Evolutionary conservation across 2,797 vertebrate genomes (phyloP).

Genomic region (Loris lydekkerianus): DNA sequence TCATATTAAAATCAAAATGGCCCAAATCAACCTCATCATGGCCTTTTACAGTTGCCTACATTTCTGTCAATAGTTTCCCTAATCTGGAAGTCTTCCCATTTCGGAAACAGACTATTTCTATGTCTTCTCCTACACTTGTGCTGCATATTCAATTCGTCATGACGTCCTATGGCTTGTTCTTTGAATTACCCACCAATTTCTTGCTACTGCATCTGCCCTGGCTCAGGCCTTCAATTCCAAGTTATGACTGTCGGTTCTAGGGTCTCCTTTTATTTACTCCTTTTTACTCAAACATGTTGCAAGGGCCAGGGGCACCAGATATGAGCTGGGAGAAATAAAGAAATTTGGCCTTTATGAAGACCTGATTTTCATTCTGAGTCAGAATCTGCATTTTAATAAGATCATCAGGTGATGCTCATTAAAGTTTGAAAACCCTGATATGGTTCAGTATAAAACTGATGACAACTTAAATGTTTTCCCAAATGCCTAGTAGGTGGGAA

Average conservation of each 20-base stretch:
- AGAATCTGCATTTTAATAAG: not conserved
- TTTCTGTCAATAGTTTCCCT: constrained; percentile 10
- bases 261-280: not conserved
- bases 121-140: not conserved
- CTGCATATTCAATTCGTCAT: not conserved
- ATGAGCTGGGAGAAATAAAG: not conserved
- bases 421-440: not conserved
- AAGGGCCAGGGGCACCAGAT: not conserved
- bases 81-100: not conserved
- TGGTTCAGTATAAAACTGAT: not conserved
- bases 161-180: not conserved
- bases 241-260: not conserved
- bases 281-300: not conserved
- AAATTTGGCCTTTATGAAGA: not conserved
- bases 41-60: not conserved
- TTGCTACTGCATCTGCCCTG: not conserved
- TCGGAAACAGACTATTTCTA: not conserved
- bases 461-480: not conserved
- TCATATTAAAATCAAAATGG: not conserved
- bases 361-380: not conserved
- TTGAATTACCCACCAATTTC: not conserved
- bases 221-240: not conserved
- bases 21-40: not conserved
- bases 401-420: not conserved
- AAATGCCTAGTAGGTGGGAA: not conserved